Evolutionary conservation across 2,888 invertebrate species (phyloP).

Genomic region (Epistrophe grossulariae): DNA sequence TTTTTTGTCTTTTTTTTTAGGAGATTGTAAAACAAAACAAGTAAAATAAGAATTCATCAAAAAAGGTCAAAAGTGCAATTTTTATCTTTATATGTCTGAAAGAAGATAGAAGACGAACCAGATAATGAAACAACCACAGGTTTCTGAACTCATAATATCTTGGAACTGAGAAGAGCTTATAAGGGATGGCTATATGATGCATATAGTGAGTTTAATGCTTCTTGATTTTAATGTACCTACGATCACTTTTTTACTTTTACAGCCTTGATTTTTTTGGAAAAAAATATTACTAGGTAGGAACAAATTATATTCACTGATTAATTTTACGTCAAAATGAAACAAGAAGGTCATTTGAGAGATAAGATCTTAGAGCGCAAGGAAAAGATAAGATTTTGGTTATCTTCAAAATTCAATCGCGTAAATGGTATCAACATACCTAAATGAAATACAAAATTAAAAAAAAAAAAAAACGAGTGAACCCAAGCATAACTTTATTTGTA

Average conservation of each 20-base stretch:
- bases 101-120: background rate
- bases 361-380: background rate
- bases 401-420: background rate
- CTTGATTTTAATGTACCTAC: background rate
- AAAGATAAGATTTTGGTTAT: background rate
- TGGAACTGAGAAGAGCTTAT: background rate
- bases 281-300: background rate
- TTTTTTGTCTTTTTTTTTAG: background rate
- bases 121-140: background rate
- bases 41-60: constrained; percentile 7
- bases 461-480: no score
- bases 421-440: background rate
- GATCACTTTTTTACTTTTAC: background rate
- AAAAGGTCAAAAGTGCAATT: constrained; percentile 74
- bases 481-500: no score
- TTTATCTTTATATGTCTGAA: constrained; percentile 49
- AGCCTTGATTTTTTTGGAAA: background rate
- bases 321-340: background rate
- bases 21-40: constrained; percentile 33
- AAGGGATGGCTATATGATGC: background rate
- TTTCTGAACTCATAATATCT: constrained; percentile 2
- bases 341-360: background rate
- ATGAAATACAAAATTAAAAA: background rate
- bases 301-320: background rate
- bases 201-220: background rate